Base-by-base conservation (phyloP, 2,797 vertebrate genomes). In the Crypturellus tataupa region DNA sequence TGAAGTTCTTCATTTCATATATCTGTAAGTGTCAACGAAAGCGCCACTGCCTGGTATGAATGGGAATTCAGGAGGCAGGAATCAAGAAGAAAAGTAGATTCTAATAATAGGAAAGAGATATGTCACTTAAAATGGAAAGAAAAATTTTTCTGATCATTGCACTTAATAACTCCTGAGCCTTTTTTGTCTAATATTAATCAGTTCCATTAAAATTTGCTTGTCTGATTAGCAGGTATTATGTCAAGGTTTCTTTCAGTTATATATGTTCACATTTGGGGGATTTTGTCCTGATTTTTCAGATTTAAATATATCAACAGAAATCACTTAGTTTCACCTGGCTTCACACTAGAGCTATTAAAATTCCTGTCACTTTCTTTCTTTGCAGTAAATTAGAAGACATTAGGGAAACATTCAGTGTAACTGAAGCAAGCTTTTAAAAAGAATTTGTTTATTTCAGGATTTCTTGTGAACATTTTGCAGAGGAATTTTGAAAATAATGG, bases 301-400 rank as follows among this genome's bases (percentile, higher is more conserved):
- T 91, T 80, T 60, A 18, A 84, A 46, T 40, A 21, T 86, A 46
- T 72, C 18, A 14, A 49, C 75, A 80, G 60, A 72, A 89, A 72
- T 60, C 16, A 60, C 55, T 89, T 77, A 56, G 77, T 71, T 81
- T 70, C 84, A 79, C 51, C 79, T 72, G 68, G 31, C 55, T 85
- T 93, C 76, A 69, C 64, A 55, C 14, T 39, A 68, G 3, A 44
- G 37, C 49, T 89, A 47, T 87, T 85, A 60, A 81, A 89, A 82
- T 85, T 85, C 59, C 16, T 89, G 71, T 44, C 35, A 71, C 81
- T 78, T 46, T 70, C 55, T 76, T 59, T 83, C 58, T 86, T 81
- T 94, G 49, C 49, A 24, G 29, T 87, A 76, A 80, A 53, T 63
- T 91, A 65, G 56, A 90, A 87, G 69, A 91, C 21, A 73, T 87